These are phyloP conservation scores for Mythimna albipuncta DNA, from an alignment of 2,888 invertebrate genomes.

Conservation along the genomic window DNA sequence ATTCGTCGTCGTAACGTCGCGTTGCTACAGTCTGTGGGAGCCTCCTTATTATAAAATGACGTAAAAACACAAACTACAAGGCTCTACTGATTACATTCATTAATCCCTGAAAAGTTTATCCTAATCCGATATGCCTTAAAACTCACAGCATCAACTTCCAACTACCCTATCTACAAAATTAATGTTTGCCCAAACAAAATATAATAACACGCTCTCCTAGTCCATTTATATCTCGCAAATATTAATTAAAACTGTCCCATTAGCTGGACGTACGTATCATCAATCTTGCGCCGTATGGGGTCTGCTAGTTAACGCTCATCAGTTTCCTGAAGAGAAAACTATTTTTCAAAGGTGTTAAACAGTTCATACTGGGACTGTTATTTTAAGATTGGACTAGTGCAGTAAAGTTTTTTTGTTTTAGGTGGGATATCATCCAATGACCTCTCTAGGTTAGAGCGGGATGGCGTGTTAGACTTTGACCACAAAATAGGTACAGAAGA, in stretches of 20 bases:
- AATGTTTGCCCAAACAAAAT: slow-evolving; percentile 23
- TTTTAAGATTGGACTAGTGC: neutral
- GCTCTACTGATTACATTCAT: too few species aligned
- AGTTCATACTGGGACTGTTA: neutral
- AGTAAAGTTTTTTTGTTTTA: neutral
- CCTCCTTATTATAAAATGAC: too few species aligned
- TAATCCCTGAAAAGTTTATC: neutral
- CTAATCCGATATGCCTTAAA: neutral
- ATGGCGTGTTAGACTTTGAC: too few species aligned
- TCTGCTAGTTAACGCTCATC: slow-evolving; percentile 41
- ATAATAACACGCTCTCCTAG: slow-evolving; percentile 12
- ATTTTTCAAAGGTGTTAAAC: too few species aligned
- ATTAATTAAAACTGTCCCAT: slow-evolving; percentile 59
- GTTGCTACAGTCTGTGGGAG: too few species aligned
- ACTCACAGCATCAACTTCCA: neutral
- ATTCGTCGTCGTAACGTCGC: too few species aligned
- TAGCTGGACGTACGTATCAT: slow-evolving; percentile 46
- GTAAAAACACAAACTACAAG: too few species aligned
- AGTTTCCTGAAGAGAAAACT: slow-evolving; percentile 16
- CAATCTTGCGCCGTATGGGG: slow-evolving; percentile 52
- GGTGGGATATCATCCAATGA: neutral
- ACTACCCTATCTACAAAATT: slow-evolving; percentile 5
- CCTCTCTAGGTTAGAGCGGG: too few species aligned
- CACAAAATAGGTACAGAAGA: too few species aligned
- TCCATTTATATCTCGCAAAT: slow-evolving; percentile 50